Conservation (phyloP, 2,797 vertebrate genomes). For the Babyrousa celebensis region DNA sequence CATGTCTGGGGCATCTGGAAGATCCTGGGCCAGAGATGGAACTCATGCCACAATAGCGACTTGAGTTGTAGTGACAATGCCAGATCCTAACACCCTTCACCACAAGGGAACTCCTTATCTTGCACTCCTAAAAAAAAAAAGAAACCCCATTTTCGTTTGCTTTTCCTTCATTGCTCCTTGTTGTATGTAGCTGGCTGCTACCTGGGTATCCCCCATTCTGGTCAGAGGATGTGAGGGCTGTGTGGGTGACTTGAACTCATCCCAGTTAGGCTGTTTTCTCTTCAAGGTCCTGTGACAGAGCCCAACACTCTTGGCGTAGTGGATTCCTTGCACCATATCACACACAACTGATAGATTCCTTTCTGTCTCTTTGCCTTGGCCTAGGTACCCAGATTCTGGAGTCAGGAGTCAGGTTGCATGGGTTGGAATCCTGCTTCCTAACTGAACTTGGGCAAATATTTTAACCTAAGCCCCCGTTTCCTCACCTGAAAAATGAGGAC, state of each 20-base stretch:
- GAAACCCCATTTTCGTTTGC: not conserved
- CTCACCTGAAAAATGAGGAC: slow-evolving; percentile 6
- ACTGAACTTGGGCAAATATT: not conserved
- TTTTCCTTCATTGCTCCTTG: not conserved
- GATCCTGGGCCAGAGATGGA: too few relatives aligned
- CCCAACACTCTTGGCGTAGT: not conserved
- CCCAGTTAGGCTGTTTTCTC: not conserved
- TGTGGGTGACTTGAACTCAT: not conserved
- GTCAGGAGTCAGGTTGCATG: not conserved
- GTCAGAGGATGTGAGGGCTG: not conserved
- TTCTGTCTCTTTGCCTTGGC: slow-evolving; percentile 4
- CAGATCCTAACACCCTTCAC: too few relatives aligned
- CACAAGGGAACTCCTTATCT: not conserved
- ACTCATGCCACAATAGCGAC: too few relatives aligned
- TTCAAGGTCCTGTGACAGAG: not conserved
- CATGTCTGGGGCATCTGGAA: too few relatives aligned
- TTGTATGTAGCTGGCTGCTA: not conserved
- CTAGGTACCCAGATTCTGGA: not conserved
- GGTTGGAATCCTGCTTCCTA: not conserved
- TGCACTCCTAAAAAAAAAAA: not conserved
- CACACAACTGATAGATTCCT: not conserved
- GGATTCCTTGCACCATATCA: not conserved
- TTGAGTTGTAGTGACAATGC: too few relatives aligned
- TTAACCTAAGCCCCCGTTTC: not conserved
- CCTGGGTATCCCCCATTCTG: not conserved